Percentiles rank a stretch among this genome's conserved stretches.
Conservation (phyloP, 2,888 invertebrate genomes). For the Thereva unica region DNA sequence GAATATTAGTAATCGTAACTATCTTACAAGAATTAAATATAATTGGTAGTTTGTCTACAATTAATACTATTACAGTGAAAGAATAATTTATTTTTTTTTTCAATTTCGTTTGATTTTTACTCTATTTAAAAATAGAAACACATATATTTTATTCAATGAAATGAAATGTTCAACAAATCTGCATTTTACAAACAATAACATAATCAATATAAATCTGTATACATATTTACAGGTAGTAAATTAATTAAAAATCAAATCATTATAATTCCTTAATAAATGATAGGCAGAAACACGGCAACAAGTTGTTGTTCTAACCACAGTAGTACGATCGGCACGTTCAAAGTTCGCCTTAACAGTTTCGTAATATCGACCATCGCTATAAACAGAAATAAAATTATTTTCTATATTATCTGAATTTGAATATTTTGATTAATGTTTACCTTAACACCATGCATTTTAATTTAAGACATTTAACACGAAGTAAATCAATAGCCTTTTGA, state of each 20-base stretch:
- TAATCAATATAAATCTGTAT: slow-evolving; percentile 36
- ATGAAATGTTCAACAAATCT: not conserved
- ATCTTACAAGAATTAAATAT: too few species aligned
- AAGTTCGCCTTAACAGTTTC: slow-evolving; percentile 99
- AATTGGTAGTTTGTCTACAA: too few species aligned
- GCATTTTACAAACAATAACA: not conserved
- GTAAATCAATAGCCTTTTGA: slow-evolving; percentile 97
- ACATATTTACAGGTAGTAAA: slow-evolving; percentile 43
- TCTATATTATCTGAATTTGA: not conserved
- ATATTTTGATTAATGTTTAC: slow-evolving; percentile 58
- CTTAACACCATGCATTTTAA: slow-evolving; percentile 90
- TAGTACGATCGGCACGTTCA: slow-evolving; percentile 94
- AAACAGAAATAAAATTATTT: slow-evolving; percentile 45
- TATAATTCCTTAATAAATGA: slow-evolving; percentile 89
- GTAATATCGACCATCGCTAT: slow-evolving; percentile 97
- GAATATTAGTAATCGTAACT: too few species aligned
- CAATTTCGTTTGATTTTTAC: not conserved
- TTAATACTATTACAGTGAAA: too few species aligned
- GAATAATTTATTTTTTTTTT: not conserved
- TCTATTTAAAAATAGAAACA: not conserved
- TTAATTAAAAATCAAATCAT: slow-evolving; percentile 93
- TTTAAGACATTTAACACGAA: slow-evolving; percentile 93
- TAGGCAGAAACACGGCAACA: slow-evolving; percentile 95
- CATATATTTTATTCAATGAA: not conserved
- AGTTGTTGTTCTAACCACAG: slow-evolving; percentile 95